Conservation (phyloP, 2,113 vertebrate genomes). For the Lepus timidus region DNA sequence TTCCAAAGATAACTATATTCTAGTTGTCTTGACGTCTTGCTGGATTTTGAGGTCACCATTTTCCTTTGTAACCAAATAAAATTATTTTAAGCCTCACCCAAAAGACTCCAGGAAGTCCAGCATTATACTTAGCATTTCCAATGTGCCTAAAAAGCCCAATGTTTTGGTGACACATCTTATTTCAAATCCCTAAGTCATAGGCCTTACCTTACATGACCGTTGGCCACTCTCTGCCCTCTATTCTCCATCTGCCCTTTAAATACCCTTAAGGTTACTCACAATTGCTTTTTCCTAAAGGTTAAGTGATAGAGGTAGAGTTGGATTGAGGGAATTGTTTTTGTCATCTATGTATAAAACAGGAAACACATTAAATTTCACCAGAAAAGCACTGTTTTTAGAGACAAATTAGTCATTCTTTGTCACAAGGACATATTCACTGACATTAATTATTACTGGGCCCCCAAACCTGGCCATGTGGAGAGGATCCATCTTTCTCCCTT, state of each 20-base stretch:
- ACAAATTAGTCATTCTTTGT: not conserved
- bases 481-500: not conserved
- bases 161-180: not conserved
- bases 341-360: not conserved
- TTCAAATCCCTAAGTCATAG: not conserved
- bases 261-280: not conserved
- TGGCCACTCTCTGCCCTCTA: not conserved
- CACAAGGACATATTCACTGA: not conserved
- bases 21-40: not conserved
- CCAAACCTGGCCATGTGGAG: not conserved
- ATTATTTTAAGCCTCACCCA: not conserved
- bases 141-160: not conserved
- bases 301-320: not conserved
- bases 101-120: not conserved
- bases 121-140: not conserved
- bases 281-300: constrained; percentile 9
- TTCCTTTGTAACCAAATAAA: constrained; percentile 8
- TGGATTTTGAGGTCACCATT: not conserved
- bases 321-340: not conserved
- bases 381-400: not conserved
- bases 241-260: not conserved
- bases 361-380: not conserved
- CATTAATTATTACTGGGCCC: not conserved
- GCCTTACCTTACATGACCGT: not conserved
- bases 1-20: not conserved